Percentiles rank a stretch among this genome's conserved stretches.
Conservation (phyloP, 2,888 invertebrate genomes). For the Campoplex nolae region DNA sequence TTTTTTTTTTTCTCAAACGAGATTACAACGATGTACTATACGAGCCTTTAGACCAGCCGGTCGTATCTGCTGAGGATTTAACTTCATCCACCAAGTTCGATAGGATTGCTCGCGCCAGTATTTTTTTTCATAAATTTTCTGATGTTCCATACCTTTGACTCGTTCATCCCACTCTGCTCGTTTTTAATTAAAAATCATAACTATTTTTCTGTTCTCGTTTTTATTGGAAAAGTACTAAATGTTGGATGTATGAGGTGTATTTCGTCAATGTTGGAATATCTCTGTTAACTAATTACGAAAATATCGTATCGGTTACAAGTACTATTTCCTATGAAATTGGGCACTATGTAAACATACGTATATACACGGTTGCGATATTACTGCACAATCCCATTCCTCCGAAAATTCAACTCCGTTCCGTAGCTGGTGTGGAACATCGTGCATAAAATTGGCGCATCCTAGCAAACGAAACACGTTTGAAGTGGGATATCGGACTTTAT, state of each 20-base stretch:
- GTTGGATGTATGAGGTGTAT: background rate
- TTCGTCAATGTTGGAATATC: background rate
- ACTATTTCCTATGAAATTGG: slow-evolving; percentile 10
- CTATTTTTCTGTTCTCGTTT: background rate
- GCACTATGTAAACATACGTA: background rate
- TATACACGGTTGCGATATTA: slow-evolving; percentile 37
- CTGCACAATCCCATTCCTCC: slow-evolving; percentile 30
- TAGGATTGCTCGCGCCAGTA: background rate
- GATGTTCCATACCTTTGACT: background rate
- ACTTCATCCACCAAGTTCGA: background rate
- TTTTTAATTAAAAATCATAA: slow-evolving; percentile 2
- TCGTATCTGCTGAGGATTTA: background rate
- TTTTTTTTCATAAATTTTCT: background rate
- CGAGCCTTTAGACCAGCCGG: background rate
- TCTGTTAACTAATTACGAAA: slow-evolving; percentile 22
- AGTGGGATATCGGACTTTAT: slow-evolving; percentile 29
- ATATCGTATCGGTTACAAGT: slow-evolving; percentile 22
- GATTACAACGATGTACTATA: slow-evolving; percentile 55
- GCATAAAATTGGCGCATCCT: slow-evolving; percentile 47
- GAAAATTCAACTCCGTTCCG: slow-evolving; percentile 38
- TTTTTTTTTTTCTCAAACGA: slow-evolving; percentile 49
- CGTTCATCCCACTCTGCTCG: background rate
- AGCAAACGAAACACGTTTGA: slow-evolving; percentile 32
- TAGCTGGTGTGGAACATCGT: slow-evolving; percentile 58
- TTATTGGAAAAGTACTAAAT: background rate